Conservation (phyloP, 1,140 invertebrate species). For the Oreohelix idahoensis region DNA sequence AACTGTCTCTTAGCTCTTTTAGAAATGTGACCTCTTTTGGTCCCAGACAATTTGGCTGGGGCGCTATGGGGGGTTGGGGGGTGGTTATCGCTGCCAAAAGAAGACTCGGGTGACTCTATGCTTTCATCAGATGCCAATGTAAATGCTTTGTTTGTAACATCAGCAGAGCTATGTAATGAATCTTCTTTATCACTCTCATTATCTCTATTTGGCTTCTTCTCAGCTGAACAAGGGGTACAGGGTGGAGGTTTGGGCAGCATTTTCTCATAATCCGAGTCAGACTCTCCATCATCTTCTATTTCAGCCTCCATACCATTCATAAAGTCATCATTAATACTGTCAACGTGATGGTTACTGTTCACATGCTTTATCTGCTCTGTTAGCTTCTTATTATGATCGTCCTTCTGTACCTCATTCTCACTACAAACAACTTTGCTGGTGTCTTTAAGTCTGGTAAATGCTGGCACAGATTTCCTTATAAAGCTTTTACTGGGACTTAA, state of each 20-base stretch:
- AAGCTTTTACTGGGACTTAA: background rate
- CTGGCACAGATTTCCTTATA: background rate
- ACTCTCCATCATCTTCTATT: background rate
- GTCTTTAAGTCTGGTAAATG: constrained; percentile 5
- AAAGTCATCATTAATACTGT: background rate
- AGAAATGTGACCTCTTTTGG: constrained; percentile 2
- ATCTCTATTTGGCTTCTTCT: background rate
- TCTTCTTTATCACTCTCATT: constrained; percentile 29
- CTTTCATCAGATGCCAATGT: constrained; percentile 38
- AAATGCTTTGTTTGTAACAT: constrained; percentile 35
- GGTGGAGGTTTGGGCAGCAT: constrained; percentile 30
- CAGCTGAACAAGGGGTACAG: constrained; percentile 23
- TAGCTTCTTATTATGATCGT: background rate
- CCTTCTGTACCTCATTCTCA: background rate
- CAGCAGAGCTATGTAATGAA: constrained; percentile 30
- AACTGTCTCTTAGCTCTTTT: constrained; percentile 1
- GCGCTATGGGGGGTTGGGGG: constrained; percentile 36
- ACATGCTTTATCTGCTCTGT: background rate
- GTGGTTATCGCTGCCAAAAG: background rate
- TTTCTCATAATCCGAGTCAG: constrained; percentile 16
- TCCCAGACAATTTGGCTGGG: constrained; percentile 36
- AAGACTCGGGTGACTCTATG: constrained; percentile 14
- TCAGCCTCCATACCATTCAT: background rate
- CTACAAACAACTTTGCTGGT: background rate
- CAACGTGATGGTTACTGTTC: background rate